Conservation (phyloP, 2,797 vertebrate genomes). For the Petrocephalus schoutedeni region DNA sequence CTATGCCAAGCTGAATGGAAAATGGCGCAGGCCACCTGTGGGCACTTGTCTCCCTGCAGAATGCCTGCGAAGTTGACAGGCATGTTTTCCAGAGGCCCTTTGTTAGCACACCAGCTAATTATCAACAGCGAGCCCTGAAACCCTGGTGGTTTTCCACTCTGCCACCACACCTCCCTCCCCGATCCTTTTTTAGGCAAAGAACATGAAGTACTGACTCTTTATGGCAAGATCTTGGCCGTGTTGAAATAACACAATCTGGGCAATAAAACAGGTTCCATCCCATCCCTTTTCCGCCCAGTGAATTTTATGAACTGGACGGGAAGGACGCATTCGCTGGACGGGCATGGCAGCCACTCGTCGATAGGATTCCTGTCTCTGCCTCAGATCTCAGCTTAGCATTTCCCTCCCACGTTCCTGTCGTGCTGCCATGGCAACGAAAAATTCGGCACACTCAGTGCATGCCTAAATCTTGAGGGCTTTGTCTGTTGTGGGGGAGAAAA, state of each 20-base stretch:
- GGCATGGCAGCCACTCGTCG: background rate
- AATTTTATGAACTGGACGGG: background rate
- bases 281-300: background rate
- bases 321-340: background rate
- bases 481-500: constrained; percentile 2
- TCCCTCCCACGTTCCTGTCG: constrained; percentile 49
- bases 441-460: constrained; percentile 50
- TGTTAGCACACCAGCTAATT: background rate
- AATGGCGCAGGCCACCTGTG: constrained; percentile 27
- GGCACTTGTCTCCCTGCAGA: constrained; percentile 10
- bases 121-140: background rate
- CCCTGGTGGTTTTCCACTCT: background rate
- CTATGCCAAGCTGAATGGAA: background rate
- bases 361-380: constrained; percentile 10
- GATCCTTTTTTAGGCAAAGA: background rate
- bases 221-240: background rate
- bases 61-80: background rate
- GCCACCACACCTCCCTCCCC: background rate
- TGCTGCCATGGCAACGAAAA: constrained; percentile 57
- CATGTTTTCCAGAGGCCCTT: constrained; percentile 20
- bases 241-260: background rate
- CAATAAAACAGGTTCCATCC: background rate
- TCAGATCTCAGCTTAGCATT: constrained; percentile 34
- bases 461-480: constrained; percentile 11
- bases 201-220: background rate